phyloP scores from a whole-genome alignment of 2,888 invertebrate genomes.

The Protodeltote pygarga region DNA sequence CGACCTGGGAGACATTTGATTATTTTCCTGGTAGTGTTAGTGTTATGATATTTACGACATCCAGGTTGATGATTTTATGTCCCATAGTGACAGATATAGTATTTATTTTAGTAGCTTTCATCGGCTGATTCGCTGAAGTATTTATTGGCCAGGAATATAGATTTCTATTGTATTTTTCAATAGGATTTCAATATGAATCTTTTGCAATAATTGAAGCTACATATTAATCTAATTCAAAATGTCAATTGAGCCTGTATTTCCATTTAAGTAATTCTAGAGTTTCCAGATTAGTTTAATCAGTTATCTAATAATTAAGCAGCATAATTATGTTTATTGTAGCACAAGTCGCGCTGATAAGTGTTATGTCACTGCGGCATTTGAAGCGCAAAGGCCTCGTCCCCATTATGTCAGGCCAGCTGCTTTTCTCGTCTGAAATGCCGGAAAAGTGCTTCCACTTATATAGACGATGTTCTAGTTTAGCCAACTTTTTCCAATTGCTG shows the following conservation, averaged over 20 bases:
- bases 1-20: not conserved
- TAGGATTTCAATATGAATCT: no score
- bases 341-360: slow-evolving; percentile 10
- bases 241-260: no score
- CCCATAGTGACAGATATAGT: no score
- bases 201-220: no score
- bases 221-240: no score
- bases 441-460: slow-evolving; percentile 11
- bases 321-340: slow-evolving; percentile 17
- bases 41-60: slow-evolving; percentile 22
- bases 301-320: slow-evolving; percentile 8
- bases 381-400: slow-evolving; percentile 26
- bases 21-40: no score
- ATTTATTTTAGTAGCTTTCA: no score
- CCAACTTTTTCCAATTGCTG: not conserved
- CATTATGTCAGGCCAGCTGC: slow-evolving; percentile 24
- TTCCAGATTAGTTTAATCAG: not conserved
- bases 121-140: no score
- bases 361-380: slow-evolving; percentile 27
- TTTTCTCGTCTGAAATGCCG: slow-evolving; percentile 22
- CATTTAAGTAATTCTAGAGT: no score
- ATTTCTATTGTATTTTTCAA: no score
- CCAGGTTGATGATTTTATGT: slow-evolving; percentile 26
- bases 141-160: no score
- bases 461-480: not conserved